Conservation (phyloP, 2,888 invertebrate species). For the Tetanocera ferruginea region DNA sequence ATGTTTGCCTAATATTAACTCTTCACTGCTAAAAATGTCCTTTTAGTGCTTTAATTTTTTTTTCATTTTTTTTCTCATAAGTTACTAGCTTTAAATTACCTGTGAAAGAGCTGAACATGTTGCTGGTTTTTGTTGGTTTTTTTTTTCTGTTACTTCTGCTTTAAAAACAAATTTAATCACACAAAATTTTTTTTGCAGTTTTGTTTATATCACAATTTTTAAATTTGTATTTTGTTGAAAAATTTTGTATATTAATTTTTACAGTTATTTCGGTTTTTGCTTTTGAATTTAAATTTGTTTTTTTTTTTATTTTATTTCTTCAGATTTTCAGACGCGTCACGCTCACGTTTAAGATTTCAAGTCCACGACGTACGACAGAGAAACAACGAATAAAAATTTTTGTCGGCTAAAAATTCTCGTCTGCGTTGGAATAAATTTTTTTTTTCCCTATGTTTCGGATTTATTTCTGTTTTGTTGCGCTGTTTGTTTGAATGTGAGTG, state of each 20-base stretch:
- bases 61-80: background rate
- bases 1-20: no score
- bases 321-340: slow-evolving; percentile 14
- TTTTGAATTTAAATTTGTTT: background rate
- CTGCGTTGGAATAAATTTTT: slow-evolving; percentile 13
- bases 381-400: slow-evolving; percentile 26
- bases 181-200: slow-evolving; percentile 40
- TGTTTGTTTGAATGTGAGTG: no score
- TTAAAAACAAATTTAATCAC: slow-evolving; percentile 30
- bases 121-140: slow-evolving; percentile 45
- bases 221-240: slow-evolving; percentile 23
- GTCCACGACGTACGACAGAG: slow-evolving; percentile 23
- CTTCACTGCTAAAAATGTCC: no score
- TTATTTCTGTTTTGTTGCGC: background rate
- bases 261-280: no score
- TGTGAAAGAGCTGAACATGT: slow-evolving; percentile 70
- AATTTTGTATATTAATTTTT: background rate
- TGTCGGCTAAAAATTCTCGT: slow-evolving; percentile 19
- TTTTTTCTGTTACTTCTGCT: slow-evolving; percentile 23
- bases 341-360: background rate
- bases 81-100: slow-evolving; percentile 57
- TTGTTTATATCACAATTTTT: slow-evolving; percentile 24
- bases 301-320: background rate
- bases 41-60: no score
- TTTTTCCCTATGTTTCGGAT: background rate